phyloP scores from a whole-genome alignment of 2,113 vertebrate genomes.

The Seriola dumerili region DNA sequence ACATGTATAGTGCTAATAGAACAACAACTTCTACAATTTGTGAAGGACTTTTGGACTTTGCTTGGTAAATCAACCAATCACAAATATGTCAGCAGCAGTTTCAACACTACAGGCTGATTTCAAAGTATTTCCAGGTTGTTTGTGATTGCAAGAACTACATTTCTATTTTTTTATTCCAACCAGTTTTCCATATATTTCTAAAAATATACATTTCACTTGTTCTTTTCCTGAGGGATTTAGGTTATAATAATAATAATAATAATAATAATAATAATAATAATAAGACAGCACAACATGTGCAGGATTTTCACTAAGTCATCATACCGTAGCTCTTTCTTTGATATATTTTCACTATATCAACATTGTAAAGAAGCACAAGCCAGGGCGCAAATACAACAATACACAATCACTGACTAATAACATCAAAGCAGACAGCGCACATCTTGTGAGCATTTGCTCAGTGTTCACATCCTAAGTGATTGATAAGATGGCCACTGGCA shows the following conservation, averaged over 20 bases:
- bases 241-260: too few relatives aligned
- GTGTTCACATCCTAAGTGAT: constrained; percentile 37
- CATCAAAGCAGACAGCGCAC: constrained; percentile 13
- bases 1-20: constrained; percentile 2
- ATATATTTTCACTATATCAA: not conserved
- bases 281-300: not conserved
- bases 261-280: too few relatives aligned
- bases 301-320: not conserved
- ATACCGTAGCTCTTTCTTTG: not conserved
- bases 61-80: constrained; percentile 8
- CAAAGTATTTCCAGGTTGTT: constrained; percentile 7
- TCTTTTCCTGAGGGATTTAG: not conserved
- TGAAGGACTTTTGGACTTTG: constrained; percentile 8
- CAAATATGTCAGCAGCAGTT: constrained; percentile 21
- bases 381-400: not conserved
- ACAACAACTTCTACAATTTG: constrained; percentile 18
- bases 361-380: not conserved
- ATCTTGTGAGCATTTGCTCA: constrained; percentile 11
- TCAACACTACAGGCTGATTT: not conserved
- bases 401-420: not conserved
- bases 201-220: not conserved
- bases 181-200: not conserved
- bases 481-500: constrained; percentile 40
- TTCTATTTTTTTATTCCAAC: not conserved
- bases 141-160: not conserved